Evolutionary conservation across 2,113 vertebrate species (phyloP).

Genomic region (Myanophis thanlyinensis): DNA sequence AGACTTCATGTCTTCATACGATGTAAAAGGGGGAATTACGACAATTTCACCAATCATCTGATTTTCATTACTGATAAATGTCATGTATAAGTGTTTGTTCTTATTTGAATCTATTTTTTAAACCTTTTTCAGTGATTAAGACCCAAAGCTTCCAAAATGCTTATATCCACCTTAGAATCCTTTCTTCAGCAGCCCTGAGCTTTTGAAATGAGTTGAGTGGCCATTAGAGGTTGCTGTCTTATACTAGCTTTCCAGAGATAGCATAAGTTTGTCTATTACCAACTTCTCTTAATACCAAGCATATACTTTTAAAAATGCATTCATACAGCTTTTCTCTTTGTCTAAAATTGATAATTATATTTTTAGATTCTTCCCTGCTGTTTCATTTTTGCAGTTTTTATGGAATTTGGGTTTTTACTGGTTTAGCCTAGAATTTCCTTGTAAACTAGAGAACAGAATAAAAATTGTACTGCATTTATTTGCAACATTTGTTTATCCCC

Average conservation of each 20-base stretch:
- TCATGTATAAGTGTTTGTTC: neutral
- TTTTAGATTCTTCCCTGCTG: neutral
- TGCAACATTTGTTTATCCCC: neutral
- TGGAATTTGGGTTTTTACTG: neutral
- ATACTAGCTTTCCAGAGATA: neutral
- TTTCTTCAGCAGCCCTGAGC: neutral
- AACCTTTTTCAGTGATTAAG: neutral
- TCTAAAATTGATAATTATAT: neutral
- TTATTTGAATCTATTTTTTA: neutral
- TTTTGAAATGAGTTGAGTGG: neutral
- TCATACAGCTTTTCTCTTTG: neutral
- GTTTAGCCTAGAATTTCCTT: neutral
- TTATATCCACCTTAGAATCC: neutral
- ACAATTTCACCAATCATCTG: neutral
- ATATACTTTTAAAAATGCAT: neutral
- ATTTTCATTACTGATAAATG: neutral
- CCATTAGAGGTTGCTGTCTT: neutral
- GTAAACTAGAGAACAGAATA: neutral
- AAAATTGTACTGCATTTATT: neutral
- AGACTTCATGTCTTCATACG: neutral
- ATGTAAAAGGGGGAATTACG: neutral
- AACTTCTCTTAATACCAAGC: neutral
- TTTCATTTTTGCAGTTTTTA: neutral
- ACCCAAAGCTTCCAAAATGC: neutral
- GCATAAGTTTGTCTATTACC: neutral